Evolutionary conservation across 2,113 vertebrate species (phyloP).

Genomic region (Mesoclemmys tuberculata): DNA sequence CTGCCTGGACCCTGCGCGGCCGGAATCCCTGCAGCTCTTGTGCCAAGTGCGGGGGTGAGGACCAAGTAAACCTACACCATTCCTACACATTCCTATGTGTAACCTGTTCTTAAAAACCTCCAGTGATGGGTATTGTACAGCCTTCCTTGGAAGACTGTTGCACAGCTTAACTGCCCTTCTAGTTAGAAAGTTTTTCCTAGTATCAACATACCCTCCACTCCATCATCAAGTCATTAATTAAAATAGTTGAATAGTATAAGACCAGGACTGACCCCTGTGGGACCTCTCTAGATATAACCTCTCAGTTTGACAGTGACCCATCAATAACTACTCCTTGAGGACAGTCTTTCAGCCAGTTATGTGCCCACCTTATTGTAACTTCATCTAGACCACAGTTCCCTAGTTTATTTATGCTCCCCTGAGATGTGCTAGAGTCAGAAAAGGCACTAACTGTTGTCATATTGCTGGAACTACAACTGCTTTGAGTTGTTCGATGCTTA

Average conservation of each 20-base stretch:
- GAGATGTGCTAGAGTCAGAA: neutral
- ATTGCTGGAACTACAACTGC: neutral
- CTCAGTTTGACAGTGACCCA: neutral
- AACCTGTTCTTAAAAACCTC: neutral
- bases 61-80: neutral
- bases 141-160: neutral
- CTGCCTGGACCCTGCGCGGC: too few species aligned
- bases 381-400: neutral
- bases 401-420: neutral
- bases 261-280: neutral
- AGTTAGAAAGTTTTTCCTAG: neutral
- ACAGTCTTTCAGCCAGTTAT: neutral
- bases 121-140: neutral
- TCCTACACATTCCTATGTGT: neutral
- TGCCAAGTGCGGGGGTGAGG: neutral
- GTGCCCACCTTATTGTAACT: neutral
- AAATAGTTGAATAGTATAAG: neutral
- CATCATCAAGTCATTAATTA: neutral
- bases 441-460: neutral
- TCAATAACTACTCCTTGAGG: neutral
- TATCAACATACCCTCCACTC: neutral
- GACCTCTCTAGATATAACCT: neutral
- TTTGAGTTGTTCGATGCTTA: neutral
- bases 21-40: too few species aligned
- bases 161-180: neutral